Conservation (phyloP, 2,113 vertebrate genomes). For the Hippocampus comes region DNA sequence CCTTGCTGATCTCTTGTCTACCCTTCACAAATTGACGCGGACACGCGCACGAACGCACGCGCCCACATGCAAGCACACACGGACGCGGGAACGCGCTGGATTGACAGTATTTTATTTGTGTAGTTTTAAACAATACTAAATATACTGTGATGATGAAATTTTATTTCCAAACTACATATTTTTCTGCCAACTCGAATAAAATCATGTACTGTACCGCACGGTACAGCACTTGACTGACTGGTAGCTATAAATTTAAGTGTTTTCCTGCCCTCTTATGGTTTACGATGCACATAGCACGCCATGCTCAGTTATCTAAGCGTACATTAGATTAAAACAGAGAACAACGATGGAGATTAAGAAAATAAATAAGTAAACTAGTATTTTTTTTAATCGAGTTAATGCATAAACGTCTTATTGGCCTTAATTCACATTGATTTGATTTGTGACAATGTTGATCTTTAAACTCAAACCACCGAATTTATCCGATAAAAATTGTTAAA, state of each 20-base stretch:
- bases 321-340: too few relatives aligned
- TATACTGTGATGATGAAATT: background rate
- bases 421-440: background rate
- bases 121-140: background rate
- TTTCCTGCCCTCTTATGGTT: background rate
- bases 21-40: conserved; percentile 10
- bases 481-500: too few relatives aligned
- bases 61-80: background rate
- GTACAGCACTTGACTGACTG: background rate
- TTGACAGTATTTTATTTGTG: background rate
- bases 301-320: too few relatives aligned
- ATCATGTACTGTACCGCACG: background rate
- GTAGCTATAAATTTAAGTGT: background rate
- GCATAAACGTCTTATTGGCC: background rate
- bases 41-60: background rate
- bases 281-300: background rate
- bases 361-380: too few relatives aligned
- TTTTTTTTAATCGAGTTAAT: too few relatives aligned
- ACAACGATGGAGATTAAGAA: too few relatives aligned
- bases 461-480: background rate
- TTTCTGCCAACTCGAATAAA: background rate
- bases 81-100: background rate
- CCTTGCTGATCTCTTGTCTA: accelerated
- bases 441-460: background rate
- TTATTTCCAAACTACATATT: background rate